Evolutionary conservation across 2,797 vertebrate genomes (phyloP), one percentile per base, ranked within the genome.

Genomic region (Okamejei kenojei): DNA sequence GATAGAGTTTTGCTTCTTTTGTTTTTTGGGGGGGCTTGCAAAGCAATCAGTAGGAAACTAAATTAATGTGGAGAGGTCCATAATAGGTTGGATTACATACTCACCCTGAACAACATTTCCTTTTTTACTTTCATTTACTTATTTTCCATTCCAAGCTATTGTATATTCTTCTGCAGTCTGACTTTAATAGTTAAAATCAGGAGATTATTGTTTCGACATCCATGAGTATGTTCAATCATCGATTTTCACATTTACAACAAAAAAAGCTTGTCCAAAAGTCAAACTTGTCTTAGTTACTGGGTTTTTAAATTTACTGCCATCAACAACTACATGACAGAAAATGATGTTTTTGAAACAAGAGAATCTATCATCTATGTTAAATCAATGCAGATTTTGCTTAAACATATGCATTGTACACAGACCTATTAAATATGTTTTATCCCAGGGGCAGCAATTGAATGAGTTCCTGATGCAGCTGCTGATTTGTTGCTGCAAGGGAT

Each of bases 401-500:
- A 29, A 21, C 8, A 84, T 29, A 4, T 61, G 23, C 45, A 82
- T 7, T 15, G 9, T 11, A 29, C 54, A 26, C 15, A 63, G 58
- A 61, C n/a, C 9, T 65, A 32, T 54, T 74, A 74, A 21, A 54
- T 23, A 26, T 32, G 29, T 35, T 88, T 88, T 32, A 65, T 88
- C 84, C 61, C 61, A 29, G 61, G 58, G 84, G 63, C 61, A 68
- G 61, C 1, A 88, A 68, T 35, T 65, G 5, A 65, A 15, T 35
- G 17, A 68, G n/a, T 19, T 88, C 61, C 32, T 35, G n/a, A 23
- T 68, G n/a, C 84, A 68, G 8, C 61, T 35, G 17, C 61, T 88
- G 84, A 88, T 88, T 88, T 88, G 61, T 35, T 88, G 17, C 21
- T 88, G 10, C 15, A 68, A 88, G 84, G 61, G 84, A 68, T 65